These are phyloP conservation scores for Ceyx margarethae DNA, from an alignment of 2,113 vertebrate genomes.

Conservation along the genomic window DNA sequence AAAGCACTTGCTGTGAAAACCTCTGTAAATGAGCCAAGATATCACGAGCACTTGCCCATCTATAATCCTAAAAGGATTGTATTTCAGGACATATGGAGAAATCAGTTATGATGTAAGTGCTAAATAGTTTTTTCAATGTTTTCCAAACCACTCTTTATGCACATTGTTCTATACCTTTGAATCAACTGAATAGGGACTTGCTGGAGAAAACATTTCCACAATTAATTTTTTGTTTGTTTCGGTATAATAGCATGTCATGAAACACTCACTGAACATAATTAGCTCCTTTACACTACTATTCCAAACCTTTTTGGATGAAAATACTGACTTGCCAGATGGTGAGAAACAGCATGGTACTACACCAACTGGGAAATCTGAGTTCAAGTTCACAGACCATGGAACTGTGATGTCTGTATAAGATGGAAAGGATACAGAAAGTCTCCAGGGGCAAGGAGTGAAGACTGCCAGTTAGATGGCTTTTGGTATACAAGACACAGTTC, in stretches of 20 bases:
- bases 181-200: neutral
- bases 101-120: neutral
- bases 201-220: conserved; percentile 63
- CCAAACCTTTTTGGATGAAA: conserved; percentile 39
- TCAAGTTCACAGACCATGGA: conserved; percentile 49
- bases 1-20: conserved; percentile 17
- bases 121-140: conserved; percentile 9
- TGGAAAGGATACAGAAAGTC: neutral
- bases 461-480: neutral
- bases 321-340: conserved; percentile 68
- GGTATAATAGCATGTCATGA: conserved; percentile 59
- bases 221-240: conserved; percentile 72
- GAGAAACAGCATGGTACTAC: conserved; percentile 2
- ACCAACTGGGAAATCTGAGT: conserved; percentile 47
- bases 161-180: neutral
- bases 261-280: conserved; percentile 67
- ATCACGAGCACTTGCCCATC: conserved; percentile 16
- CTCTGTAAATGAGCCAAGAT: neutral
- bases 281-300: conserved; percentile 47
- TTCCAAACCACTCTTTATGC: neutral
- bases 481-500: neutral
- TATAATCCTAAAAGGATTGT: conserved; percentile 18
- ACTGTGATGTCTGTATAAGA: neutral
- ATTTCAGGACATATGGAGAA: conserved; percentile 28
- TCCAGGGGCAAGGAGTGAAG: neutral